Evolutionary conservation across 1,140 invertebrate species (phyloP).

Genomic region (Papilio dardanus): DNA sequence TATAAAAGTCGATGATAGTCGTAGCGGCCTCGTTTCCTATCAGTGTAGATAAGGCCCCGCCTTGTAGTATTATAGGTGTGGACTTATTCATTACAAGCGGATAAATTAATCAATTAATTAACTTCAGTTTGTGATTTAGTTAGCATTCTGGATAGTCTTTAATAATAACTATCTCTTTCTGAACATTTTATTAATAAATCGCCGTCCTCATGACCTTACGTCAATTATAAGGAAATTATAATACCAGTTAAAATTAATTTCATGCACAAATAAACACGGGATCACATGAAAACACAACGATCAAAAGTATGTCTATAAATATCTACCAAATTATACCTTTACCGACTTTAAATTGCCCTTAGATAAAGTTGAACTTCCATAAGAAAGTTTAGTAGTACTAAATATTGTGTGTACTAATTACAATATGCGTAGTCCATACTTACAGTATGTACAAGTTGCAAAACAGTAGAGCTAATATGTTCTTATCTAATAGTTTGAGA

Average conservation of each 20-base stretch:
- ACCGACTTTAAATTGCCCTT: not conserved
- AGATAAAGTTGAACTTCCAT: not conserved
- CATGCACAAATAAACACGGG: not conserved
- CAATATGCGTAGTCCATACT: not conserved
- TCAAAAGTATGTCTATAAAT: not conserved
- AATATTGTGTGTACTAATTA: not conserved
- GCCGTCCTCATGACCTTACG: not conserved
- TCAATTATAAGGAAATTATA: not conserved
- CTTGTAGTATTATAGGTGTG: slow-evolving; percentile 48
- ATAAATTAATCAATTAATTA: not conserved
- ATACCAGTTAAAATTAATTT: not conserved
- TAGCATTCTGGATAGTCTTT: no score
- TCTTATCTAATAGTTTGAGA: slow-evolving; percentile 54
- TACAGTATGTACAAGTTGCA: slow-evolving; percentile 43
- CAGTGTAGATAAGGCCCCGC: slow-evolving; percentile 59
- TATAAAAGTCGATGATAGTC: slow-evolving; percentile 39
- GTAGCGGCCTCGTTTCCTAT: slow-evolving; percentile 59
- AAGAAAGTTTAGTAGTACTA: not conserved
- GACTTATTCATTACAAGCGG: slow-evolving; percentile 31
- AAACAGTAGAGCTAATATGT: slow-evolving; percentile 49
- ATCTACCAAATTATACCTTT: not conserved
- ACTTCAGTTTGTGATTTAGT: not conserved
- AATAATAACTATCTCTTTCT: no score
- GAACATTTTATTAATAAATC: no score
- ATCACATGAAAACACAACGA: no score